Evolutionary conservation across 1,140 invertebrate genomes (phyloP), one percentile per base, ranked within the genome.

Genomic region (Kradibia gibbosae): DNA sequence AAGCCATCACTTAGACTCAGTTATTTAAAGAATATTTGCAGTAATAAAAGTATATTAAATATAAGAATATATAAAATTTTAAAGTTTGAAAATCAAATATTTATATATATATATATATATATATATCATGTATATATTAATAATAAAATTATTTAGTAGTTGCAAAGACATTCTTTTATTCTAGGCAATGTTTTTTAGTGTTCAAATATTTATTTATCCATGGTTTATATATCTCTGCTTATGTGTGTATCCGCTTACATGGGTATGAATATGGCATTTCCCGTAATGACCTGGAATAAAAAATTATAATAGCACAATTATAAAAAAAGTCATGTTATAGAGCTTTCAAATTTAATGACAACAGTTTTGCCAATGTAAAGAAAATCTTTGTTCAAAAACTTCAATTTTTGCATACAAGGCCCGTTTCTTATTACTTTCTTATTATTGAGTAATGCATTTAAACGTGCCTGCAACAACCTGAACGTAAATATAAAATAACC

Each of bases 261-360:
- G n/a, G n/a, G n/a, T n/a, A n/a, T n/a, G n/a, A n/a, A n/a, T n/a
- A n/a, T n/a, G n/a, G n/a, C n/a, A n/a, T n/a, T n/a, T n/a, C n/a
- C n/a, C n/a, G n/a, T n/a, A n/a, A n/a, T n/a, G n/a, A n/a, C n/a
- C n/a, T n/a, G n/a, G n/a, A n/a, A n/a, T n/a, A n/a, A n/a, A n/a
- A n/a, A n/a, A n/a, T n/a, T n/a, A n/a, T n/a, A n/a, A n/a, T 76
- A 34, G 45, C 62, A 75, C 75, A 81, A 81, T 75, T 57, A 74
- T 3, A 45, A 74, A 80, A 62, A 65, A 34, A 39, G 31, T 17
- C 55, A 25, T 62, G 13, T 0, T 36, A 3, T 28, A 45, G 17
- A 77, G 36, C 45, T 36, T 53, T 42, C 31, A 76, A 75, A 81
- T 81, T 81, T 60, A 81, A 76, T 70, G 72, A 81, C 62, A 81